Percentiles rank a stretch among this genome's conserved stretches.
Evolutionary conservation across 2,888 invertebrate genomes (phyloP).

Genomic region (Monochamus alternatus): DNA sequence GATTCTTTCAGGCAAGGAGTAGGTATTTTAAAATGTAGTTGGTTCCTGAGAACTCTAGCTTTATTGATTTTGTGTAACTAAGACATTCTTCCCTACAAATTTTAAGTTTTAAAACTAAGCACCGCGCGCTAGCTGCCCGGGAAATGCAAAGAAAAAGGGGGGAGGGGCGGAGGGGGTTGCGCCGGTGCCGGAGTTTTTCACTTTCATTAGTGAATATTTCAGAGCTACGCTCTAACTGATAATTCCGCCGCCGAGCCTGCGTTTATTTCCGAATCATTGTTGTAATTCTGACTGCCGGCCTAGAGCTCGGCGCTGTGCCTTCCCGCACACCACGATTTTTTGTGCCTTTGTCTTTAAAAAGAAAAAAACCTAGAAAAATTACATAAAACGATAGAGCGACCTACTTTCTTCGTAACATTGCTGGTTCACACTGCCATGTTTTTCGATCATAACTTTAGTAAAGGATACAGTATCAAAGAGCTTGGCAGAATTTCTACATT

Average conservation of each 20-base stretch:
- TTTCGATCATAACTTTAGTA: no score
- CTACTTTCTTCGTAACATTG: no score
- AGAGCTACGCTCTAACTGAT: slow-evolving; percentile 45
- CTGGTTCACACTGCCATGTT: no score
- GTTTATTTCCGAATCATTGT: slow-evolving; percentile 47
- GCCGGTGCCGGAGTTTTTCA: slow-evolving; percentile 63
- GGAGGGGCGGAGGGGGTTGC: slow-evolving; percentile 49
- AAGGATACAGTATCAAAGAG: no score
- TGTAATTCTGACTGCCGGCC: slow-evolving; percentile 41
- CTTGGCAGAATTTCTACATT: no score
- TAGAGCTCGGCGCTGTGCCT: slow-evolving; percentile 6
- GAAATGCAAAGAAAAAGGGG: slow-evolving; percentile 66
- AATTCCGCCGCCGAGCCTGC: slow-evolving; percentile 47
- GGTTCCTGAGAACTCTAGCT: slow-evolving; percentile 68
- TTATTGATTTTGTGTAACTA: slow-evolving; percentile 72
- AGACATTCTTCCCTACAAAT: slow-evolving; percentile 70
- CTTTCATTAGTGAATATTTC: slow-evolving; percentile 66
- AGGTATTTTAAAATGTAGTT: slow-evolving; percentile 69
- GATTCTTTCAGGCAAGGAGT: slow-evolving; percentile 59
- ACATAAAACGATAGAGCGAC: no score
- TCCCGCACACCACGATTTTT: background rate
- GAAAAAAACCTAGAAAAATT: no score
- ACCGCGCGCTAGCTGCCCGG: slow-evolving; percentile 63
- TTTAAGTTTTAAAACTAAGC: slow-evolving; percentile 72
- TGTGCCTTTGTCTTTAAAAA: no score